Percentiles rank a stretch among this genome's conserved stretches.
Evolutionary conservation across 2,888 invertebrate genomes (phyloP).

Genomic region (Pelosia muscerda): DNA sequence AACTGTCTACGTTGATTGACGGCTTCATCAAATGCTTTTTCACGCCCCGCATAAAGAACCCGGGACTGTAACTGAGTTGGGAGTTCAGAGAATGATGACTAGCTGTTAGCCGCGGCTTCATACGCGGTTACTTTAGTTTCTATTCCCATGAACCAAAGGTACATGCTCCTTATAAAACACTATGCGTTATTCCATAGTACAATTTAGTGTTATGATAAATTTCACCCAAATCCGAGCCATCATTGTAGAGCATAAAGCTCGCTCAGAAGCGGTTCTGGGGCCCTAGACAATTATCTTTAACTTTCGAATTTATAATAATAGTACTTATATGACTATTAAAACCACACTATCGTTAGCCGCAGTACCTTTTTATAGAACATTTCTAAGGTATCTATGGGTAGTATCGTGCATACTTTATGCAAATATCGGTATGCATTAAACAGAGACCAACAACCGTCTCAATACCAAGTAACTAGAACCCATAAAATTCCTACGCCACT

Average conservation of each 20-base stretch:
- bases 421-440: slow-evolving; percentile 64
- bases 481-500: slow-evolving; percentile 48
- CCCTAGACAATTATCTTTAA: neutral
- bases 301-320: neutral
- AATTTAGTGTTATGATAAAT: too few relatives aligned
- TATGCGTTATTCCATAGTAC: too few relatives aligned
- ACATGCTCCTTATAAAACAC: too few relatives aligned
- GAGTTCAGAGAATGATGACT: too few relatives aligned
- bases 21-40: too few relatives aligned
- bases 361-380: slow-evolving; percentile 1
- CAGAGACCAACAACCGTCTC: slow-evolving; percentile 66
- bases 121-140: neutral
- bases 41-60: too few relatives aligned
- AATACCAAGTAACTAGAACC: slow-evolving; percentile 54
- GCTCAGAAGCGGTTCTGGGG: neutral
- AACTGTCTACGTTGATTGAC: too few relatives aligned
- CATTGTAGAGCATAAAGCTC: too few relatives aligned
- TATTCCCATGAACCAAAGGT: too few relatives aligned
- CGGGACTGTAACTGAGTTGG: too few relatives aligned
- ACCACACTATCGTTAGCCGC: neutral
- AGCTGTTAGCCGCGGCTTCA: neutral
- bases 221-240: too few relatives aligned
- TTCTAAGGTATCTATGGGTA: slow-evolving; percentile 31
- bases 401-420: slow-evolving; percentile 59
- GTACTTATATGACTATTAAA: neutral